Evolutionary conservation across 2,797 vertebrate genomes (phyloP).

Genomic region (Phrynocephalus guinanensis): DNA sequence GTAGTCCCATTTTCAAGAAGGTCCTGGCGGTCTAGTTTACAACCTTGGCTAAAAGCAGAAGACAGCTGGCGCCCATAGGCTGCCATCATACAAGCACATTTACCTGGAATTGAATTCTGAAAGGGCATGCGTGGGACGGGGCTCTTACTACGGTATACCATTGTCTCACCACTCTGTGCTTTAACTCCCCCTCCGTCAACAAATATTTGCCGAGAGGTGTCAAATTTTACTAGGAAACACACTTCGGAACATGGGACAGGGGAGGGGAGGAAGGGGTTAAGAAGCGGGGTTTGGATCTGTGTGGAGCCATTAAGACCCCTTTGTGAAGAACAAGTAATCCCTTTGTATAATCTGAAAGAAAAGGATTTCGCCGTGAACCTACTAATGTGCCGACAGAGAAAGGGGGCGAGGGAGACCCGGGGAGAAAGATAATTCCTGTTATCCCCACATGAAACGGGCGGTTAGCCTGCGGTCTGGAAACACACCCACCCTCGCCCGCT

Average conservation of each 20-base stretch:
- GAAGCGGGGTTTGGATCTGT: slow-evolving; percentile 12
- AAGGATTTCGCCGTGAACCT: slow-evolving; percentile 48
- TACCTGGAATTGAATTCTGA: background rate
- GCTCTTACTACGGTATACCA: background rate
- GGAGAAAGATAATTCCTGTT: slow-evolving; percentile 54
- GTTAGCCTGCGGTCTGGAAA: slow-evolving; percentile 54
- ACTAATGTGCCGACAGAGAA: slow-evolving; percentile 42
- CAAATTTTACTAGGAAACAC: slow-evolving; percentile 47
- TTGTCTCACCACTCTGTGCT: slow-evolving; percentile 18
- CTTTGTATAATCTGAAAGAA: slow-evolving; percentile 40
- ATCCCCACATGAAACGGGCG: slow-evolving; percentile 54
- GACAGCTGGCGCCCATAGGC: slow-evolving; percentile 33
- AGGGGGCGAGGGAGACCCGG: background rate
- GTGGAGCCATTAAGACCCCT: slow-evolving; percentile 22
- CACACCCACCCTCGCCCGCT: background rate
- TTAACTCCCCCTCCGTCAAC: slow-evolving; percentile 3
- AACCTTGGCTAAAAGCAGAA: slow-evolving; percentile 34
- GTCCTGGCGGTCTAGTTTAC: background rate
- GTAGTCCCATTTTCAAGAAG: background rate
- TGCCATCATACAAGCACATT: background rate
- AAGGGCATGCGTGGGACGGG: background rate
- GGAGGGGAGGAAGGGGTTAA: background rate
- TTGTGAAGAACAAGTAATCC: slow-evolving; percentile 24
- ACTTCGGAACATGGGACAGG: slow-evolving; percentile 17
- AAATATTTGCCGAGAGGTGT: slow-evolving; percentile 4